Conservation (phyloP, 2,113 vertebrate genomes). For the Spheniscus mendiculus region DNA sequence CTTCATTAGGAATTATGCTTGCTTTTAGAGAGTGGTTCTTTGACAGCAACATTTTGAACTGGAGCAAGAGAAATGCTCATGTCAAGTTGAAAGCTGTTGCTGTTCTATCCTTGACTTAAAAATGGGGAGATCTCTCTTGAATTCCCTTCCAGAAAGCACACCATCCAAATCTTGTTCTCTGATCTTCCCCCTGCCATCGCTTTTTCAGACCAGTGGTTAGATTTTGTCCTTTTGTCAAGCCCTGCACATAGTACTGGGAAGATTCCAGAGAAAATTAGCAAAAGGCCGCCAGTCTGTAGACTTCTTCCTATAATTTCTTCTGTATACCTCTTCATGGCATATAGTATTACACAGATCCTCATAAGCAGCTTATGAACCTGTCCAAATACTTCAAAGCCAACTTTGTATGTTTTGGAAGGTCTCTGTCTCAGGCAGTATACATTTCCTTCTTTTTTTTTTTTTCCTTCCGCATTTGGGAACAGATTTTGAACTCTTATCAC, state of each 20-base stretch:
- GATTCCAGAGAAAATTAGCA: not conserved
- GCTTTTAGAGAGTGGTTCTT: not conserved
- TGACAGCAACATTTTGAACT: not conserved
- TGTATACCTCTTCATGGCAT: not conserved
- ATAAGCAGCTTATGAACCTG: not conserved
- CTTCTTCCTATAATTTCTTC: not conserved
- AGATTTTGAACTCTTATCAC: not conserved
- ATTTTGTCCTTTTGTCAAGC: not conserved
- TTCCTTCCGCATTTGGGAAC: not conserved
- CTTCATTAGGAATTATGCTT: not conserved
- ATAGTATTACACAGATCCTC: not conserved
- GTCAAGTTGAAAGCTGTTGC: not conserved
- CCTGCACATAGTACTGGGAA: not conserved
- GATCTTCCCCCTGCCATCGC: accelerated
- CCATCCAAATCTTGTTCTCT: not conserved
- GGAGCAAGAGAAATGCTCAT: not conserved
- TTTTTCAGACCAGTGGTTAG: not conserved
- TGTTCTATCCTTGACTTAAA: not conserved
- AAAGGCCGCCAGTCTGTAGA: not conserved
- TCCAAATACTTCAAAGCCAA: not conserved
- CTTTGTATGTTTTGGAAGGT: not conserved
- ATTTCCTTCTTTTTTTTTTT: not conserved
- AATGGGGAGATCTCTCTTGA: not conserved
- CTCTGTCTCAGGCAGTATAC: not conserved
- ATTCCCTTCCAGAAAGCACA: not conserved